Percentiles rank a stretch among this genome's conserved stretches.
Conservation (phyloP, 2,888 invertebrate species). For the Polylopha cassiicola region DNA sequence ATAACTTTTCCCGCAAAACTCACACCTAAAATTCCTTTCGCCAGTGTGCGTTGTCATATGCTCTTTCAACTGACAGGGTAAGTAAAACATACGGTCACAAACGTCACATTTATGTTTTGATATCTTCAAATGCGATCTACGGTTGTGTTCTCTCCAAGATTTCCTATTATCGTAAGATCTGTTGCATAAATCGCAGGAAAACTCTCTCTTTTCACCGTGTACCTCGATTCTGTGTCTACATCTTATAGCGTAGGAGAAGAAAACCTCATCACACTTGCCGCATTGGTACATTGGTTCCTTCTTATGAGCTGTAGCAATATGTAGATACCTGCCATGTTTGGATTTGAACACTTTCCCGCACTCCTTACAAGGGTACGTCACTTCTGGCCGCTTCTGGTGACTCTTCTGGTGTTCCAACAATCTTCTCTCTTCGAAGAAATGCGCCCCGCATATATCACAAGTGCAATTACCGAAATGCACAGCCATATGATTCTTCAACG, state of each 20-base stretch:
- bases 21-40: slow-evolving; percentile 64
- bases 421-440: slow-evolving; percentile 67
- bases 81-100: slow-evolving; percentile 57
- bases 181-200: slow-evolving; percentile 42
- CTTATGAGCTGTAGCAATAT: slow-evolving; percentile 34
- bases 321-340: slow-evolving; percentile 35
- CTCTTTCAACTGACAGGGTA: slow-evolving; percentile 51
- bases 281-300: slow-evolving; percentile 38
- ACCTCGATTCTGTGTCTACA: slow-evolving; percentile 37
- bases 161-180: slow-evolving; percentile 43
- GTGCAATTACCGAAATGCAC: slow-evolving; percentile 62
- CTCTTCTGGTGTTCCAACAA: slow-evolving; percentile 58
- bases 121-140: slow-evolving; percentile 38
- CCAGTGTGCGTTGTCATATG: slow-evolving; percentile 73
- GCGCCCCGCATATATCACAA: slow-evolving; percentile 63
- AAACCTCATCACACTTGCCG: slow-evolving; percentile 36
- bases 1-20: slow-evolving; percentile 70
- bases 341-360: slow-evolving; percentile 45
- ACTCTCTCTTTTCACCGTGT: slow-evolving; percentile 38
- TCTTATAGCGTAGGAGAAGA: slow-evolving; percentile 32
- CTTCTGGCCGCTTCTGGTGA: slow-evolving; percentile 49
- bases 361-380: slow-evolving; percentile 51
- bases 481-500: slow-evolving; percentile 61
- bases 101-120: slow-evolving; percentile 53
- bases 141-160: slow-evolving; percentile 40